Conservation (phyloP, 2,113 vertebrate species). For the Phycodurus eques region DNA sequence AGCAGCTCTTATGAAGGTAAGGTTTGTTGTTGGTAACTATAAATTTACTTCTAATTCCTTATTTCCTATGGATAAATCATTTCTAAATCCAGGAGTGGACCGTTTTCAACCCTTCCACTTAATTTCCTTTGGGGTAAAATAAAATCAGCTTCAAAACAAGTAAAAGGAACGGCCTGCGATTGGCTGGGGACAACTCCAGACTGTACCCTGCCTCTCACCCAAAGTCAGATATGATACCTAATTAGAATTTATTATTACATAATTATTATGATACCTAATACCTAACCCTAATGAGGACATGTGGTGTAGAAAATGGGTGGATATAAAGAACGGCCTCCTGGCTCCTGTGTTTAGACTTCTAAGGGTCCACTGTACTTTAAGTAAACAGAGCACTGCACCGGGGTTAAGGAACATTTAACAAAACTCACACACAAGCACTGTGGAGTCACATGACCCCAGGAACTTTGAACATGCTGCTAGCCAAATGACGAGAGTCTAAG, state of each 20-base stretch:
- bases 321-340: background rate
- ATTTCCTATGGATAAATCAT: background rate
- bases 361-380: background rate
- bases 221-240: background rate
- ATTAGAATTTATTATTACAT: no score
- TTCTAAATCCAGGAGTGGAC: no score
- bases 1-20: background rate
- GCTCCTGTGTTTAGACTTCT: background rate
- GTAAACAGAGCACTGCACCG: background rate
- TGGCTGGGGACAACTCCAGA: background rate
- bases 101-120: no score
- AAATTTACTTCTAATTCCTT: background rate
- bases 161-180: background rate
- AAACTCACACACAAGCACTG: constrained; percentile 7
- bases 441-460: constrained; percentile 9
- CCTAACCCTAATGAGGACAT: no score
- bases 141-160: background rate
- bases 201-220: background rate
- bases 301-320: no score
- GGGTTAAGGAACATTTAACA: background rate
- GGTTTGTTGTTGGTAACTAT: background rate
- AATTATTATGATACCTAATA: no score
- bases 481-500: constrained; percentile 4
- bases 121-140: background rate
- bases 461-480: constrained; percentile 10